Conservation (phyloP, 2,888 invertebrate species). For the Tetranychus truncatus region DNA sequence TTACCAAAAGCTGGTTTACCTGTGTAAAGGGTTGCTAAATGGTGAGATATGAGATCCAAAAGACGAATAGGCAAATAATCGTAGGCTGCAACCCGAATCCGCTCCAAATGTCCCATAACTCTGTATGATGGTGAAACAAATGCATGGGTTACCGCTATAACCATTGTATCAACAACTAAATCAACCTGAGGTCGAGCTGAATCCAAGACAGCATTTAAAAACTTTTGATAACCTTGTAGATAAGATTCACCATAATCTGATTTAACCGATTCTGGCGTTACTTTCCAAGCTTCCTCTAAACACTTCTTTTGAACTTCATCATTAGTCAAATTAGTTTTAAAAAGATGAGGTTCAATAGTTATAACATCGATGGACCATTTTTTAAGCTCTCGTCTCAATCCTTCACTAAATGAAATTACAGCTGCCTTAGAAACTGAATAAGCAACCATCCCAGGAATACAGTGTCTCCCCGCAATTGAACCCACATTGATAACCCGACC, state of each 20-base stretch:
- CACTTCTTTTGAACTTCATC: slow-evolving; percentile 17
- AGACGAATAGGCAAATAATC: slow-evolving; percentile 17
- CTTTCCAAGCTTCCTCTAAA: slow-evolving; percentile 29
- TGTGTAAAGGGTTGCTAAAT: slow-evolving; percentile 9
- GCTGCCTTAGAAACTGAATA: slow-evolving; percentile 32
- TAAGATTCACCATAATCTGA: slow-evolving; percentile 30
- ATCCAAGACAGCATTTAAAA: slow-evolving; percentile 22
- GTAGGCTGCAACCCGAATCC: slow-evolving; percentile 16
- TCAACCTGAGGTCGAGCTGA: slow-evolving; percentile 28
- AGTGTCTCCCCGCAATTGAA: slow-evolving; percentile 28
- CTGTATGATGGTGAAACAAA: slow-evolving; percentile 16
- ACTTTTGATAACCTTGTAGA: slow-evolving; percentile 29
- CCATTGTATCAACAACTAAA: slow-evolving; percentile 31
- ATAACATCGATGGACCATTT: slow-evolving; percentile 31
- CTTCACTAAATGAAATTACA: slow-evolving; percentile 31
- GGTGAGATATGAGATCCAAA: slow-evolving; percentile 15
- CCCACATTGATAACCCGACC: slow-evolving; percentile 31
- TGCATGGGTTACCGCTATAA: slow-evolving; percentile 29
- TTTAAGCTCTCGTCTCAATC: slow-evolving; percentile 30
- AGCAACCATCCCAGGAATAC: slow-evolving; percentile 23
- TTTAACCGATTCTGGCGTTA: slow-evolving; percentile 29
- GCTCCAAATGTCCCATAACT: slow-evolving; percentile 19
- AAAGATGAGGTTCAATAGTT: slow-evolving; percentile 30
- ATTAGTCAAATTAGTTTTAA: slow-evolving; percentile 27
- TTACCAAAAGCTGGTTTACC: slow-evolving; percentile 15